Base-by-base conservation (phyloP, 2,888 invertebrate species). In the Hololepta plana region DNA sequence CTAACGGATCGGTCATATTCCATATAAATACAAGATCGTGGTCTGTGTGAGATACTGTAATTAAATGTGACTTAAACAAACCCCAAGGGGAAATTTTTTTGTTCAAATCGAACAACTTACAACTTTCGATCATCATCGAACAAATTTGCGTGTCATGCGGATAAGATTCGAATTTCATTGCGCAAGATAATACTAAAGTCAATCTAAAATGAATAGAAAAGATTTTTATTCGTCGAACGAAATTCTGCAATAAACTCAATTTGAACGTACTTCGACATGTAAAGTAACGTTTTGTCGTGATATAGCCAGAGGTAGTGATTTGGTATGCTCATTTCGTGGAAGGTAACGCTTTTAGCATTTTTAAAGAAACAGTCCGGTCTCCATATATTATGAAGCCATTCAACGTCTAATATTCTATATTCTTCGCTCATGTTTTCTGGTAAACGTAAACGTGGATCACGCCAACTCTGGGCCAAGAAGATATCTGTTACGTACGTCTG, bases 371-470 rank as follows among this genome's bases (percentile, higher is more conserved):
- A 84, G 55, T 88, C 88, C 0, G 88, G 88, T 30, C 87, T 62
- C 88, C 88, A 88, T 48, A 88, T 87, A 50, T 72, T 71, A 56
- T 82, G 81, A 42, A 87, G 58, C 85, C 85, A 87, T 41, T 81
- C 82, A 13, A 85, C 84, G 45, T 87, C 85, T 27, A 87, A 60
- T 45, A 85, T 85, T 36, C 85, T 64, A 55, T 87, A 87, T 45
- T 85, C 84, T 45, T 85, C 84, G 45, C 82, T 82, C 85, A 87
- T 85, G 49, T 87, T 84, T 55, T 85, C 85, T n/a, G 87, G 87
- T 25, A 88, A 61, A 28, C 85, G 69, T 14, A 88, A 64, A 15
- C 88, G 64, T 31, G 85, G 82, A 56, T 90, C 88, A 12, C 84
- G 64, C 88, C 88, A 90, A 43, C 82, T 84, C 63, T 87, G 87